Percentiles rank a stretch among this genome's conserved stretches.
Conservation (phyloP, 2,113 vertebrate genomes). For the Theristicus caerulescens region DNA sequence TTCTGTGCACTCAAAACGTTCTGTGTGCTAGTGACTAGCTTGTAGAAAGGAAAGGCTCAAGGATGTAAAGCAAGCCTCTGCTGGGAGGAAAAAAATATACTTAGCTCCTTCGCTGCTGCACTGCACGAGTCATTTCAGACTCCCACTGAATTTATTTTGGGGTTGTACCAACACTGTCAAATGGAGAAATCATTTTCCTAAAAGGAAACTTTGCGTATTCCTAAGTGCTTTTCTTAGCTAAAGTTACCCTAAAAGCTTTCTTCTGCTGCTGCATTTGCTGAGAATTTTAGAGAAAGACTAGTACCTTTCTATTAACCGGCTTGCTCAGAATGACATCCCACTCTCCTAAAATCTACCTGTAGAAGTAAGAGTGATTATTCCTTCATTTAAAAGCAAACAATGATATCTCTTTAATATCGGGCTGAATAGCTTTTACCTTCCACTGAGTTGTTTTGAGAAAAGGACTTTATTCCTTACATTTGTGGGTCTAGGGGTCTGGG, state of each 20-base stretch:
- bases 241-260: constrained; percentile 62
- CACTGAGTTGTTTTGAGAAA: not conserved
- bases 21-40: not conserved
- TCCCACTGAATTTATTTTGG: constrained; percentile 68
- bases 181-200: constrained; percentile 63
- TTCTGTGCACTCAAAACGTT: not conserved
- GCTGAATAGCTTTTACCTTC: not conserved
- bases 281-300: constrained; percentile 20
- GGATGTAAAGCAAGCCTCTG: constrained; percentile 50
- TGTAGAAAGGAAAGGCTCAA: not conserved
- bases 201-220: constrained; percentile 63
- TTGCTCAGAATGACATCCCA: not conserved
- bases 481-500: not conserved
- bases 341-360: constrained; percentile 41
- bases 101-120: constrained; percentile 36
- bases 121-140: constrained; percentile 59
- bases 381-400: not conserved
- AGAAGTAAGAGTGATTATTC: not conserved
- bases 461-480: not conserved
- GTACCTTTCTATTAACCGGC: not conserved
- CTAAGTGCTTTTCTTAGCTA: constrained; percentile 56
- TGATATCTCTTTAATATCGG: not conserved
- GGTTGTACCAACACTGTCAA: constrained; percentile 59
- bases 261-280: not conserved
- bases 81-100: constrained; percentile 46